Conservation (phyloP, 2,113 vertebrate species). For the Anguilla rostrata region DNA sequence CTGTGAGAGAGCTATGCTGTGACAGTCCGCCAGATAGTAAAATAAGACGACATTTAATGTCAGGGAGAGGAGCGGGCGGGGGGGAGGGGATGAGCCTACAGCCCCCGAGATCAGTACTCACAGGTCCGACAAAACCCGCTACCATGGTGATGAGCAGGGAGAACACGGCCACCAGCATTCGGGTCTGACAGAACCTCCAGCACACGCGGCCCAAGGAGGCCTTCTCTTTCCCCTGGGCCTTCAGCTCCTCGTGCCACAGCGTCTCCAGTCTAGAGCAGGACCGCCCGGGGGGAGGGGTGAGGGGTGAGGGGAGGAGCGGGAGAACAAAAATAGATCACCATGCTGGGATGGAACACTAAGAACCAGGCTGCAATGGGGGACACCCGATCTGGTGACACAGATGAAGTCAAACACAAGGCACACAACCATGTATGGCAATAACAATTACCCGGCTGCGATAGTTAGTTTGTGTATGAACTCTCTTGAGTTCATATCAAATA, state of each 20-base stretch:
- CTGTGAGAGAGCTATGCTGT: background rate
- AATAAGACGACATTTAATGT: constrained; percentile 29
- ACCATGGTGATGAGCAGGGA: constrained; percentile 73
- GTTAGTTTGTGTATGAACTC: too few species aligned
- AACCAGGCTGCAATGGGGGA: too few species aligned
- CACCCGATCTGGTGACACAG: too few species aligned
- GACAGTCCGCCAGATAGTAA: background rate
- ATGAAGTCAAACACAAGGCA: too few species aligned
- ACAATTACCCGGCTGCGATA: too few species aligned
- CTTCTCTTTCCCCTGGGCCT: constrained; percentile 60
- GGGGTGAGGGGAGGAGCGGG: background rate
- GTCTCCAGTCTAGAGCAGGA: constrained; percentile 62
- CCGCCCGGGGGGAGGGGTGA: background rate
- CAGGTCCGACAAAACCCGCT: constrained; percentile 71
- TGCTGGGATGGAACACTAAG: background rate
- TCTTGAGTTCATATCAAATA: too few species aligned
- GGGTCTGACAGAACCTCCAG: constrained; percentile 77
- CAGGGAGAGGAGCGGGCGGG: constrained; percentile 30
- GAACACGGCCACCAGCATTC: constrained; percentile 70
- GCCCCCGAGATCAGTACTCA: constrained; percentile 52
- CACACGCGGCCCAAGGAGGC: constrained; percentile 70
- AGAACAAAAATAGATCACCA: background rate
- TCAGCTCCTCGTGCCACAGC: constrained; percentile 76
- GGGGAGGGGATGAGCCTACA: constrained; percentile 38
- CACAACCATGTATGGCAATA: too few species aligned